Base-by-base conservation (phyloP, 2,888 invertebrate species). In the Hirtodrosophila confusa region DNA sequence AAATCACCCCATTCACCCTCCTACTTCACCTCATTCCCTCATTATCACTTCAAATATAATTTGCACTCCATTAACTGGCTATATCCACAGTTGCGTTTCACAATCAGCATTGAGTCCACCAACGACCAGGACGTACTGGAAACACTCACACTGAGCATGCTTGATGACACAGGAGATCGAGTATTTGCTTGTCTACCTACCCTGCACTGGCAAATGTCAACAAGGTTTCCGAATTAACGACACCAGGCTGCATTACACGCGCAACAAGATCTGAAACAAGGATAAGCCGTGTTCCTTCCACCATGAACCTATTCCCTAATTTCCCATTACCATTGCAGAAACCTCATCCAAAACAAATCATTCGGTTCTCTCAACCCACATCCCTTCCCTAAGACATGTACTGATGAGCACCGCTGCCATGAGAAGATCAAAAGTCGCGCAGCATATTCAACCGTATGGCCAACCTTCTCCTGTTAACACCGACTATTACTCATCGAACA, bases 121-220 rank as follows among this genome's bases (percentile, higher is more conserved):
- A 77, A 39, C 35, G 95, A 17, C 89, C 93, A 94, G 73, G 95
- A 95, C 86, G 96, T 96, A 78, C 94, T 97, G 93, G 92, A 94
- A 83, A 94, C 94, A 77, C 94, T 97, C 48, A 94, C 94, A 44
- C 93, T 97, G 64, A 27, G 27, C 5, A 5, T 27, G 17, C 17
- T 2, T 17, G 17, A 17, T 17, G 17, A 1, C 17, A 17, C 17
- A 17, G 17, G 17, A 17, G 17, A 17, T 17, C 17, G 17, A 17
- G 2, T 17, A 17, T 17, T 17, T 17, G 1, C 17, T 17, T 17
- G 17, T 17, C 17, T 17, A 17, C 17, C 17, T 17, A 17, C 95
- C 95, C 6, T 97, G 97, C 88, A 96, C 96, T 1, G 97, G 97
- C 2, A 92, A 94, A 17, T 53, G 93, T 6, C 6, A 27, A 27